Percentiles rank a stretch among this genome's conserved stretches.
Evolutionary conservation across 2,113 vertebrate genomes (phyloP).

Genomic region (Eonycteris spelaea): DNA sequence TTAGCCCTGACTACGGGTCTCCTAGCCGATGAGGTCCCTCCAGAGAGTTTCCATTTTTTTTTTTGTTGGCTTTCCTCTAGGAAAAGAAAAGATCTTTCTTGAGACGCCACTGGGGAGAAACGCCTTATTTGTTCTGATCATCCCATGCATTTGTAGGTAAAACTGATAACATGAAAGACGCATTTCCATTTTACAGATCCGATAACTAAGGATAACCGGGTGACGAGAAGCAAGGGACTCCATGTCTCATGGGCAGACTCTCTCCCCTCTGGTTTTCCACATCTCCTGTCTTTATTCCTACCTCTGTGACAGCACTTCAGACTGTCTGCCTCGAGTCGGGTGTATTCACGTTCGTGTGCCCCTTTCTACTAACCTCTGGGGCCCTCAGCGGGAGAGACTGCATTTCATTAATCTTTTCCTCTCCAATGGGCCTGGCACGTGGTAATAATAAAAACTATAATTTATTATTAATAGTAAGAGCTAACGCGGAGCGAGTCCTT

Average conservation of each 20-base stretch:
- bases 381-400: neutral
- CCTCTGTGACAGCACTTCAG: neutral
- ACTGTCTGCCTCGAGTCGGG: neutral
- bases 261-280: neutral
- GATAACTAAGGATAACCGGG: neutral
- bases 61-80: neutral
- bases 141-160: neutral
- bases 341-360: neutral
- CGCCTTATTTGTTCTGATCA: neutral
- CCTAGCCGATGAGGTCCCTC: fast-evolving
- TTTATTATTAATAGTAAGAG: conserved; percentile 31
- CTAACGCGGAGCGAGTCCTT: neutral
- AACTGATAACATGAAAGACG: neutral
- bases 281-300: neutral
- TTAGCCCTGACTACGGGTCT: neutral
- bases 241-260: fast-evolving
- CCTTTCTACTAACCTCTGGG: neutral
- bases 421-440: neutral
- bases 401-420: neutral
- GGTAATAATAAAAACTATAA: conserved; percentile 5
- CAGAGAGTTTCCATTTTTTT: neutral
- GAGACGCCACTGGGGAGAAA: neutral
- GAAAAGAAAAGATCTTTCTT: neutral
- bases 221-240: neutral
- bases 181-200: neutral